Evolutionary conservation across 1,140 invertebrate genomes (phyloP).

Genomic region (Drosophila tsacasi): DNA sequence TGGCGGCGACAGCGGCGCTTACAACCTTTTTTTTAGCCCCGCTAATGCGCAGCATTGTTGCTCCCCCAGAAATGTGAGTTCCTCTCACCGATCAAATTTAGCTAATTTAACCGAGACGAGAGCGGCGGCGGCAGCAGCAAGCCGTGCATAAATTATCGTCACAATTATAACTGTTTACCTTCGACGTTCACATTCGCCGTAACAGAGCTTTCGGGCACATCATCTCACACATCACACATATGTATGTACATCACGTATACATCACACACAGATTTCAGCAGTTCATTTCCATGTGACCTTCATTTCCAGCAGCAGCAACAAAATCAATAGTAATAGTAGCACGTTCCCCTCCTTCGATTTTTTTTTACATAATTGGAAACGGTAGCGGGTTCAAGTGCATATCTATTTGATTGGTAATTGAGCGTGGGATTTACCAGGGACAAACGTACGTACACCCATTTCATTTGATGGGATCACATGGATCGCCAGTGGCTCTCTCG

Average conservation of each 20-base stretch:
- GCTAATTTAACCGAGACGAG: constrained; percentile 19
- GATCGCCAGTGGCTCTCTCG: not conserved
- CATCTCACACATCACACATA: constrained; percentile 3
- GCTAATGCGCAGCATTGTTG: constrained; percentile 63
- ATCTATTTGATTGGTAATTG: constrained; percentile 34
- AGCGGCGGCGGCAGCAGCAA: constrained; percentile 12
- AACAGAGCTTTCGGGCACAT: constrained; percentile 21
- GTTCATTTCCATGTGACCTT: constrained; percentile 72
- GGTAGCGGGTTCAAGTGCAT: constrained; percentile 18
- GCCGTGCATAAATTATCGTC: constrained; percentile 53
- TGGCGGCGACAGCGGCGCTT: constrained; percentile 45
- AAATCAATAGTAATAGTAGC: constrained; percentile 79
- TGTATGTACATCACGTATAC: constrained; percentile 26
- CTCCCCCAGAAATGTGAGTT: constrained; percentile 70
- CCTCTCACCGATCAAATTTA: constrained; percentile 5
- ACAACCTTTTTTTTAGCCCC: constrained; percentile 33
- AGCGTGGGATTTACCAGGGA: constrained; percentile 29
- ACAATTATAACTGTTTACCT: constrained; percentile 68
- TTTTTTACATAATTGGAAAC: constrained; percentile 44
- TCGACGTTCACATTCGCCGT: constrained; percentile 8
- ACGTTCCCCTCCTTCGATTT: constrained; percentile 19
- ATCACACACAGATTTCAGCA: constrained; percentile 36
- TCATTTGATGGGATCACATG: constrained; percentile 17
- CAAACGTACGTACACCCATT: not conserved
- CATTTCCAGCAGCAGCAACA: constrained; percentile 66